Base-by-base conservation (phyloP, 2,797 vertebrate genomes). In the Columba guinea region DNA sequence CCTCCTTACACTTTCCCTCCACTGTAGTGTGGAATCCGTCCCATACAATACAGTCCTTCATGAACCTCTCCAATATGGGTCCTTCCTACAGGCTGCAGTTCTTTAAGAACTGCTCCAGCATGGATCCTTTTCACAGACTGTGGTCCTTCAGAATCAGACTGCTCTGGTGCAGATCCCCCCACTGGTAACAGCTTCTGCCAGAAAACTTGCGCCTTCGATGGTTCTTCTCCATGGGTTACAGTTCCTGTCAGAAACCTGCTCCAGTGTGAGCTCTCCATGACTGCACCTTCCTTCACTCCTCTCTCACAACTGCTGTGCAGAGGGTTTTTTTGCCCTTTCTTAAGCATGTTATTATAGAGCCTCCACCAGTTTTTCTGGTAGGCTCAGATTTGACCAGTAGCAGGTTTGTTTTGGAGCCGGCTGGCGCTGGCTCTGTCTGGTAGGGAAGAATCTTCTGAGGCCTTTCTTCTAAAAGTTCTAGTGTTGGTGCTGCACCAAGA, bases 401-500 rank as follows among this genome's bases (percentile, higher is more conserved):
- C 8, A 35, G 15, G 7, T 53, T 22, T 2, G 1, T 22, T 82
- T 63, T 41, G 34, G 26, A 83, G 22, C 14, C 4, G 0, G 13
- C 7, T 69, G 41, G 30, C 34, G 68, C 7, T 21, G n/a, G 1
- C 5, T 75, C 15, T 60, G 4, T 39, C 15, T 3, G 15, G 24
- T 99, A 96, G 87, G 94, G 64, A 39, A 41, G 27, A 11, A 39
- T 58, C 13, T 32, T 63, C 32, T 76, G 32, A 11, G 51, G 39
- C n/a, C 30, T 75, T 46, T 46, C 44, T 46, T 46, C 44, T 46
- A 67, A 69, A 34, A 20, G 17, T 86, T 76, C 74, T 68, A 34
- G 23, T 39, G 21, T 51, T 78, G 55, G 35, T 68, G 46, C 30
- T 34, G 28, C 21, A 74, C 20, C 41, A 65, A 48, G 62, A 78